phyloP scores from a whole-genome alignment of 2,888 invertebrate genomes.

The Belgica antarctica region DNA sequence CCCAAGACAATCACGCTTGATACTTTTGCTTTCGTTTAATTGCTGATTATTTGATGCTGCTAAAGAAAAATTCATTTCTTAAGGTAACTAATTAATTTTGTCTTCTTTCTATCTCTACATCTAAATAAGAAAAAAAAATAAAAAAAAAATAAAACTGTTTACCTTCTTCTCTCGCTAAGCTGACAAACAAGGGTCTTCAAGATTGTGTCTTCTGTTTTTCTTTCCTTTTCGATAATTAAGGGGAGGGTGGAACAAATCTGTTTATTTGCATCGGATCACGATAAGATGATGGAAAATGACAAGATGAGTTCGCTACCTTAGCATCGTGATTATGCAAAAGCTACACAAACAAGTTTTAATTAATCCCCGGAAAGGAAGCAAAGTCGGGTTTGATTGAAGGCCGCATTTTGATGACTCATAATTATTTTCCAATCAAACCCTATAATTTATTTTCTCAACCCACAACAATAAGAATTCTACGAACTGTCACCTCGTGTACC shows the following conservation, averaged over 20 bases:
- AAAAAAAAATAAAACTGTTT: conserved; percentile 14
- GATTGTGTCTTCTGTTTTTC: background rate
- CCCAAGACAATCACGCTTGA: background rate
- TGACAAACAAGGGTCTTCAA: background rate
- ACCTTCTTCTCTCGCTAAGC: conserved; percentile 23
- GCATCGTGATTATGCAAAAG: background rate
- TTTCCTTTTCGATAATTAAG: conserved; percentile 22
- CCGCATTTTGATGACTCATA: background rate
- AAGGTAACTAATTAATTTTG: conserved; percentile 34
- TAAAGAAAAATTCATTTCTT: background rate
- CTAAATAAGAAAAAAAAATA: conserved; percentile 5
- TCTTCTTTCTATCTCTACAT: conserved; percentile 17
- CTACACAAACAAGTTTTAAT: conserved; percentile 35
- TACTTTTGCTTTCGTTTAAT: background rate
- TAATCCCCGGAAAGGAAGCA: conserved; percentile 18
- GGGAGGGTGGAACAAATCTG: conserved; percentile 1
- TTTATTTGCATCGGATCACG: conserved; percentile 40
- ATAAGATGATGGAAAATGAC: conserved; percentile 37
- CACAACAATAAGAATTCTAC: too few species aligned
- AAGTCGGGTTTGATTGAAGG: too few species aligned
- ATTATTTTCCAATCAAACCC: conserved; percentile 22
- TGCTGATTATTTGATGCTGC: conserved; percentile 16
- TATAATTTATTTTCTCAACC: conserved; percentile 6
- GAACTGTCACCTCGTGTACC: conserved; percentile 11
- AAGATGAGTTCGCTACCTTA: background rate